phyloP scores from a whole-genome alignment of 30 jellyfish, hydroid and myxozoan species.

The Rhopilema esculentum region DNA sequence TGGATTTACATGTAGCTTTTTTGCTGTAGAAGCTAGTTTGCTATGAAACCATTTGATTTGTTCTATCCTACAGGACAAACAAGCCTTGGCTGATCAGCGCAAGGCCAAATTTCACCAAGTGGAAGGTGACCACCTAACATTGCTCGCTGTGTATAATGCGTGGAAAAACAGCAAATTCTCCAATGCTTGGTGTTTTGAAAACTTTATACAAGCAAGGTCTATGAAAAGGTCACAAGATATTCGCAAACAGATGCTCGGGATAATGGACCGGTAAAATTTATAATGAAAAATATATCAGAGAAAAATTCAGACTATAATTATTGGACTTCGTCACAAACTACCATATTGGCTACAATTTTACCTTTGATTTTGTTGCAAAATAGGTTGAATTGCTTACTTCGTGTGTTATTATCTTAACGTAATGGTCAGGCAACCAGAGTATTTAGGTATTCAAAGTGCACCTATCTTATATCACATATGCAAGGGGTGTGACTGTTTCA shows the following conservation, averaged over 20 bases:
- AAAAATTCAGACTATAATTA: too few species aligned
- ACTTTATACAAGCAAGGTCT: conserved; percentile 96
- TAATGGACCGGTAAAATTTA: conserved; percentile 99
- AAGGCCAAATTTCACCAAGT: conserved; percentile 97
- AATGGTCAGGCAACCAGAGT: too few species aligned
- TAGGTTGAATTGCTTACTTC: background rate
- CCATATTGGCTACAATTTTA: background rate
- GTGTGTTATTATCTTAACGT: too few species aligned
- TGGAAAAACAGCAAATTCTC: conserved; percentile 99
- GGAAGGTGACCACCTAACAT: conserved; percentile 96
- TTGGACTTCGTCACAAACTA: too few species aligned
- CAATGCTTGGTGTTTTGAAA: conserved; percentile 98
- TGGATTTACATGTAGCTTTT: too few species aligned
- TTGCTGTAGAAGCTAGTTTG: too few species aligned
- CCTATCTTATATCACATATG: too few species aligned
- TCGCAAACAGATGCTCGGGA: conserved; percentile 96
- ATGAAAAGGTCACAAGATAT: conserved; percentile 94
- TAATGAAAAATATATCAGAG: background rate
- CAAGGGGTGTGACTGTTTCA: too few species aligned
- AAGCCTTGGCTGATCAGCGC: conserved; percentile 97
- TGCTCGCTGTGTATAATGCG: conserved; percentile 97
- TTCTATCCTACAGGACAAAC: conserved; percentile 80
- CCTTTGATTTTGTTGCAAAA: background rate
- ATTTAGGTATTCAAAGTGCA: too few species aligned
- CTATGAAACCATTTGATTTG: too few species aligned